These are phyloP conservation scores for Arenicola marina DNA, from an alignment of 2,888 invertebrate species.

Conservation along the genomic window DNA sequence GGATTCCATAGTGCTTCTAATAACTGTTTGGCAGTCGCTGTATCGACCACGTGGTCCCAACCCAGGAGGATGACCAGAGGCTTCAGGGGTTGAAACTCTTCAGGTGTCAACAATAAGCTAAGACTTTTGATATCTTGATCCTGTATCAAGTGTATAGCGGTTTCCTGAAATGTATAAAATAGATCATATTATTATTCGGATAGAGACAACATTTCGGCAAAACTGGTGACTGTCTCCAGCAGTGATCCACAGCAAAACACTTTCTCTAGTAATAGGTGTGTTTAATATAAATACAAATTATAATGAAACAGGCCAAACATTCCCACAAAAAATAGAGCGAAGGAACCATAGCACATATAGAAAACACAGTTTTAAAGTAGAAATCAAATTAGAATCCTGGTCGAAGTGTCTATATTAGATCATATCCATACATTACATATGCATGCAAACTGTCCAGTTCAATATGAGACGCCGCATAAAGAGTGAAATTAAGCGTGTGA, in stretches of 20 bases:
- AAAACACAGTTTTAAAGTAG: too few relatives aligned
- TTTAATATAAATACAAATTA: too few relatives aligned
- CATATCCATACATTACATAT: neutral
- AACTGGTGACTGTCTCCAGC: neutral
- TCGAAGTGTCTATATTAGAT: neutral
- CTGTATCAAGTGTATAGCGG: neutral
- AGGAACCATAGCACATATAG: too few relatives aligned
- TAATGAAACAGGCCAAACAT: neutral
- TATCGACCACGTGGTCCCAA: neutral
- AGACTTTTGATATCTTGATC: neutral
- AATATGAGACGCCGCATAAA: neutral
- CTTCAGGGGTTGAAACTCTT: conserved; percentile 1
- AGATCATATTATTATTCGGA: neutral
- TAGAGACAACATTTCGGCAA: neutral
- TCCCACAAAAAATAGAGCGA: neutral
- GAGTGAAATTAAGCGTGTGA: too few relatives aligned
- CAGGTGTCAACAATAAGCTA: neutral
- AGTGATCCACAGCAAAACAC: too few relatives aligned
- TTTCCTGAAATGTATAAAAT: neutral
- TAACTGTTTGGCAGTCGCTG: neutral
- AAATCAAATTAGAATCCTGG: too few relatives aligned
- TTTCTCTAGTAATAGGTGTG: neutral
- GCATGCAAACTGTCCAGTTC: neutral
- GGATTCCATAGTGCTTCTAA: neutral
- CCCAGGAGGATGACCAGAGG: neutral